Percentiles rank a stretch among this genome's conserved stretches.
phyloP scores from a whole-genome alignment of 53 echinoderm and acorn worm species.

The Astropecten irregularis region DNA sequence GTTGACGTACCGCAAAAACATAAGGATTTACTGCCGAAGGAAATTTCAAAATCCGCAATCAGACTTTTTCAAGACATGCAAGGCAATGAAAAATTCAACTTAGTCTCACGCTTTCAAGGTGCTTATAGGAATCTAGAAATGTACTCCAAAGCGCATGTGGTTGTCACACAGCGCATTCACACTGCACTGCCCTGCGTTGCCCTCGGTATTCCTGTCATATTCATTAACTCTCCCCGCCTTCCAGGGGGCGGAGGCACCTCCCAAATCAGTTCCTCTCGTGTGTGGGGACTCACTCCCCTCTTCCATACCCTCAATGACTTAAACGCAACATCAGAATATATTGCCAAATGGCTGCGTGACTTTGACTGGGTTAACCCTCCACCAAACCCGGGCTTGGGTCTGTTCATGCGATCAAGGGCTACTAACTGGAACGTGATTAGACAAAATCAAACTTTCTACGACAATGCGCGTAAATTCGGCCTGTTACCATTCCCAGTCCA shows the following conservation, averaged over 20 bases:
- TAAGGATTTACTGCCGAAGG: neutral
- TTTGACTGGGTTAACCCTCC: slow-evolving; percentile 12
- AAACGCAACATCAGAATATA: neutral
- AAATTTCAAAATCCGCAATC: neutral
- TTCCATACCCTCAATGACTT: slow-evolving; percentile 1
- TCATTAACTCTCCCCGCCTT: neutral
- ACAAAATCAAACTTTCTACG: neutral
- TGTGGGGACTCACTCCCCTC: neutral
- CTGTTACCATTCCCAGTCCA: neutral
- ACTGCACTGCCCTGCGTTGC: slow-evolving; percentile 21
- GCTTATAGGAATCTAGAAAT: neutral
- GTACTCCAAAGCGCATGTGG: neutral
- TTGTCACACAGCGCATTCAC: slow-evolving; percentile 12
- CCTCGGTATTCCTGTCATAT: slow-evolving; percentile 23
- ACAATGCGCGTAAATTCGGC: slow-evolving; percentile 23
- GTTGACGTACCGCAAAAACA: neutral
- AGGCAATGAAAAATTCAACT: neutral
- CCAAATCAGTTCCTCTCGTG: neutral
- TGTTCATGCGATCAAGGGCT: neutral
- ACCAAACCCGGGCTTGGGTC: neutral
- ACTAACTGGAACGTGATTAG: slow-evolving; percentile 22
- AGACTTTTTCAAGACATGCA: neutral
- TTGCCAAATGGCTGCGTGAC: neutral
- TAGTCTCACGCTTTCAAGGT: neutral
- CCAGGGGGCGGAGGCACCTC: neutral